Percentiles rank a stretch among this genome's conserved stretches.
Conservation (phyloP, 2,113 vertebrate genomes). For the Poeciliopsis prolifica region DNA sequence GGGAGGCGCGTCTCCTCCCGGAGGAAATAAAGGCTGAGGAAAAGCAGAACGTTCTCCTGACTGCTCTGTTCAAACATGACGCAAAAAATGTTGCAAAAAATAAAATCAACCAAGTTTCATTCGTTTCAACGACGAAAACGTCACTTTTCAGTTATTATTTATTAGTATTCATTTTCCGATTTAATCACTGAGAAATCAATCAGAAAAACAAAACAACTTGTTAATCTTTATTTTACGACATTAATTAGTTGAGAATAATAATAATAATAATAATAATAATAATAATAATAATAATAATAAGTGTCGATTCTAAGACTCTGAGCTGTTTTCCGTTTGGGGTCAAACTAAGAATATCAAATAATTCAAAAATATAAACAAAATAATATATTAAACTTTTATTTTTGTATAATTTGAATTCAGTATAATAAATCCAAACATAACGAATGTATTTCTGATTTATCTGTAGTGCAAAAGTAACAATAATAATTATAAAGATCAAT, state of each 20-base stretch:
- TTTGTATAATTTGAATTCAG: background rate
- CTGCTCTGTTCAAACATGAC: background rate
- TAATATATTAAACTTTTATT: background rate
- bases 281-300: background rate
- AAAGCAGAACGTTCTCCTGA: constrained; percentile 15
- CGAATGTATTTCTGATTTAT: background rate
- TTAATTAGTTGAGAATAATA: no score
- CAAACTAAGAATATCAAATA: background rate
- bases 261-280: no score
- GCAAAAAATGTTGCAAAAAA: no score
- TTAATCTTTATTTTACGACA: no score
- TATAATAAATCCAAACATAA: background rate
- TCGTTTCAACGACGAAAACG: background rate
- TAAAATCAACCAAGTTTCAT: no score
- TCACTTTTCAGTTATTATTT: no score
- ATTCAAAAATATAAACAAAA: background rate
- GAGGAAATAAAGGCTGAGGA: constrained; percentile 47
- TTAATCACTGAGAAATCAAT: no score
- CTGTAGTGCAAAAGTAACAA: background rate
- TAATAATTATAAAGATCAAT: no score
- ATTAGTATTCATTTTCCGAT: no score
- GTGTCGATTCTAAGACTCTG: background rate
- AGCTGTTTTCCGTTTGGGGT: no score
- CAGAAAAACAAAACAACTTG: no score
- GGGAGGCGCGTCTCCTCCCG: constrained; percentile 12